Conservation (phyloP, 2,797 vertebrate genomes). For the Kryptolebias ocellatus region DNA sequence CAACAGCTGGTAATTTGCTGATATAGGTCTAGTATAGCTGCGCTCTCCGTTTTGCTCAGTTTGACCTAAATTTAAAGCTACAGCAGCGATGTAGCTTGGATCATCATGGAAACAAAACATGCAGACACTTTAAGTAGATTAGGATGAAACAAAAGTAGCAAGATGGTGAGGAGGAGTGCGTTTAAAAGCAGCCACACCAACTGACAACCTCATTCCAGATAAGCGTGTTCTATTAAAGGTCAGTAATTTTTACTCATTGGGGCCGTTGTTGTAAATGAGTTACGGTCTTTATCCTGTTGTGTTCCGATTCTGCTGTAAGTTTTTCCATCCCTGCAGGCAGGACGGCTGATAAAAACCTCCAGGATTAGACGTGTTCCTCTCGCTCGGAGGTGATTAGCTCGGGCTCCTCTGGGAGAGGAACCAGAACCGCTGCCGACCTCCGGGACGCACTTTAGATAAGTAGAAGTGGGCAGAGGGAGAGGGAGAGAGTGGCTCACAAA, state of each 20-base stretch:
- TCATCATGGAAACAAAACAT: slow-evolving; percentile 36
- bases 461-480: slow-evolving; percentile 53
- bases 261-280: slow-evolving; percentile 57
- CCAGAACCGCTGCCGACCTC: slow-evolving; percentile 75
- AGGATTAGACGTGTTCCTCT: slow-evolving; percentile 76
- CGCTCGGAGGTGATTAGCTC: slow-evolving; percentile 69
- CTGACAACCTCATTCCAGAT: slow-evolving; percentile 54
- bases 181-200: slow-evolving; percentile 19
- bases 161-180: too few relatives aligned
- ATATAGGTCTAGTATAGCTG: too few relatives aligned
- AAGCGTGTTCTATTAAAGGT: slow-evolving; percentile 63
- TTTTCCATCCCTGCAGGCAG: slow-evolving; percentile 60
- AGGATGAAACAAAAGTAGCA: too few relatives aligned
- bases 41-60: too few relatives aligned
- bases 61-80: neutral
- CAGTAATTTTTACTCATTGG: slow-evolving; percentile 61
- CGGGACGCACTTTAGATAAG: slow-evolving; percentile 66
- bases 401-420: slow-evolving; percentile 76
- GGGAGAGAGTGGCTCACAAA: slow-evolving; percentile 52
- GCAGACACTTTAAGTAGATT: slow-evolving; percentile 43
- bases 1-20: too few relatives aligned
- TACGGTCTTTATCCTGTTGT: slow-evolving; percentile 54
- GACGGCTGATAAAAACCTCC: slow-evolving; percentile 80
- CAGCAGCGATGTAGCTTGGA: slow-evolving; percentile 47
- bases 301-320: slow-evolving; percentile 46